These are phyloP conservation scores for Cynaeus angustus DNA, from an alignment of 2,888 invertebrate species.

Conservation along the genomic window DNA sequence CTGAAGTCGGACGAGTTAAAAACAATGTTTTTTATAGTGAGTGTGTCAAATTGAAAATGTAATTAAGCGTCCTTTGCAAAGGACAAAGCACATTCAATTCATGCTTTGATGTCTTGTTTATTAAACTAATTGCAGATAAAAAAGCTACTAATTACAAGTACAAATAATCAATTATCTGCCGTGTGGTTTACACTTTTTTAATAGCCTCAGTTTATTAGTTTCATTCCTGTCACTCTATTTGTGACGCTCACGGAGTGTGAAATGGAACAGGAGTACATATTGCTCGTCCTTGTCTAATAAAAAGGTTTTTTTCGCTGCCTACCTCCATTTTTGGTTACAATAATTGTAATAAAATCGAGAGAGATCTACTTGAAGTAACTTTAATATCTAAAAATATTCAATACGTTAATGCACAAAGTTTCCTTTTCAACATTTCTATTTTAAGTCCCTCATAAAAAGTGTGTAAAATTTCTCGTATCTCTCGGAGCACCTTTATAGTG, in stretches of 20 bases:
- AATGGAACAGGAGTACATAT: background rate
- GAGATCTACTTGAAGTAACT: background rate
- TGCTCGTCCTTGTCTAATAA: background rate
- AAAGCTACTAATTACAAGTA: too few relatives aligned
- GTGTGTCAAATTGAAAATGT: too few relatives aligned
- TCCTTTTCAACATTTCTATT: background rate
- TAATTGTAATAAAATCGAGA: background rate
- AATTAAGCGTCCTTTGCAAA: too few relatives aligned
- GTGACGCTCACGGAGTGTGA: background rate
- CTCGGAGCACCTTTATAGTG: background rate
- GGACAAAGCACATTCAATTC: too few relatives aligned
- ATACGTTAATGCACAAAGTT: constrained; percentile 6
- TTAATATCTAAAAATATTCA: background rate
- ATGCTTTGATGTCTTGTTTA: too few relatives aligned
- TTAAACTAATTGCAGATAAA: too few relatives aligned
- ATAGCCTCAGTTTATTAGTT: too few relatives aligned
- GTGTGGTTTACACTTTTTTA: background rate
- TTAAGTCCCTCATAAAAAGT: constrained; percentile 11
- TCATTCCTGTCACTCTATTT: constrained; percentile 1
- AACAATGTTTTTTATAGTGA: too few relatives aligned
- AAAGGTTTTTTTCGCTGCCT: too few relatives aligned
- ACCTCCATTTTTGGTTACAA: too few relatives aligned
- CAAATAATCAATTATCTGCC: too few relatives aligned
- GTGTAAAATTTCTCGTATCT: constrained; percentile 10
- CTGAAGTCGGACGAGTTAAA: too few relatives aligned